Evolutionary conservation across 2,888 invertebrate species (phyloP).

Genomic region (Ormyrus nitidulus): DNA sequence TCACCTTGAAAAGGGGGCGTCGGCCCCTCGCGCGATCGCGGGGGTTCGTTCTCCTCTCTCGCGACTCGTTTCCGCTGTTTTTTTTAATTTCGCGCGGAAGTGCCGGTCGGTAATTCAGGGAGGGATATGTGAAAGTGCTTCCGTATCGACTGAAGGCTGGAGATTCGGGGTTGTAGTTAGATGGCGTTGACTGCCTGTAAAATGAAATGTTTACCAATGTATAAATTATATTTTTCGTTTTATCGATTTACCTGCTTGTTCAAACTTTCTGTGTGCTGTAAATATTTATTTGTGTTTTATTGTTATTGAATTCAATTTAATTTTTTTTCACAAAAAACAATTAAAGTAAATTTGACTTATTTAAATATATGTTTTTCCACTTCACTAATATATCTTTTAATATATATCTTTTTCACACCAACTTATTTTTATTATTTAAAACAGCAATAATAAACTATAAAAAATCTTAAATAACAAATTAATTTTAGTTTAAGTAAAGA

Average conservation of each 20-base stretch:
- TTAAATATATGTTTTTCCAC: no score
- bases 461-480: no score
- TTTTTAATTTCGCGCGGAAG: constrained; percentile 49
- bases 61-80: constrained; percentile 34
- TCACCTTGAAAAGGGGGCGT: constrained; percentile 70
- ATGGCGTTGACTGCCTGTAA: neutral
- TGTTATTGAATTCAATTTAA: no score
- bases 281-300: neutral
- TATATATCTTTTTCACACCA: no score
- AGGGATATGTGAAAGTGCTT: neutral
- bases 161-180: neutral
- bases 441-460: no score
- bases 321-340: no score
- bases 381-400: no score
- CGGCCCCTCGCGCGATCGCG: constrained; percentile 62
- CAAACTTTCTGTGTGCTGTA: neutral
- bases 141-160: constrained; percentile 9
- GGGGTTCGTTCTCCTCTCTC: constrained; percentile 65
- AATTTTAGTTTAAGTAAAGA: no score
- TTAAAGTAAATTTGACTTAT: no score
- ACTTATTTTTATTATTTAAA: no score
- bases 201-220: neutral
- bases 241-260: constrained; percentile 20
- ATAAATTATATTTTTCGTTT: constrained; percentile 26
- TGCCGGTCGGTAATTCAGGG: constrained; percentile 56